Base-by-base conservation (phyloP, 2,888 invertebrate genomes). In the Trissoscelio sp. region DNA sequence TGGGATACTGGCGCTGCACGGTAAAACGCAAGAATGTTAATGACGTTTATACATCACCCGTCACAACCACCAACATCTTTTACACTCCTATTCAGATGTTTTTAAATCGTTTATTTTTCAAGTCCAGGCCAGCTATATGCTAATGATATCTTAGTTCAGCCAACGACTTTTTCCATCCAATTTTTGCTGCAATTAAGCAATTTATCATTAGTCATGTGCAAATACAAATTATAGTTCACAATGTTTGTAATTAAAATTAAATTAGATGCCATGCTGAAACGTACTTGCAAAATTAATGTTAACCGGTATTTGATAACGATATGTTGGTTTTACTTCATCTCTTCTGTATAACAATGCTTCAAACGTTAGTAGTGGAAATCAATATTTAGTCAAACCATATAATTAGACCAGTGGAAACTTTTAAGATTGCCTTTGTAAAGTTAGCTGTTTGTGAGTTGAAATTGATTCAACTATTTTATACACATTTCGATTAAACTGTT, bases 21-120 rank as follows among this genome's bases (percentile, higher is more conserved):
- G 66, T 60, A 46, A 73, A 78, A 78, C 64, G 53, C 64, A 57
- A 51, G 81, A 73, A 72, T 77, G 77, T 78, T 73, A 78, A 78
- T 69, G 78, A 78, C 60, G 62, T 78, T 81, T 81, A 57, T 77
- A 60, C 51, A 66, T 60, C 60, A 67, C 58, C 58, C 66, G 64
- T 60, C 70, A 64, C 55, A 37, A 39, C 58, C 66, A 48, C 80
- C 66, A n/a, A 12, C 51, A 22, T 67, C 70, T 67, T 62, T 69
- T 46, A 22, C 46, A 22, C 48, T 37, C 20, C 16, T 24, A 66
- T 64, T 72, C 64, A 66, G 51, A 64, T 66, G 7, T 75, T 67
- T 67, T 75, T 42, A 14, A 39, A 18, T 67, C 66, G 22, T 42
- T 51, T 67, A 58, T 58, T 75, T 67, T 55, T 28, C 11, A 12